Evolutionary conservation across 2,888 invertebrate genomes (phyloP).

Genomic region (Machimus atricapillus): DNA sequence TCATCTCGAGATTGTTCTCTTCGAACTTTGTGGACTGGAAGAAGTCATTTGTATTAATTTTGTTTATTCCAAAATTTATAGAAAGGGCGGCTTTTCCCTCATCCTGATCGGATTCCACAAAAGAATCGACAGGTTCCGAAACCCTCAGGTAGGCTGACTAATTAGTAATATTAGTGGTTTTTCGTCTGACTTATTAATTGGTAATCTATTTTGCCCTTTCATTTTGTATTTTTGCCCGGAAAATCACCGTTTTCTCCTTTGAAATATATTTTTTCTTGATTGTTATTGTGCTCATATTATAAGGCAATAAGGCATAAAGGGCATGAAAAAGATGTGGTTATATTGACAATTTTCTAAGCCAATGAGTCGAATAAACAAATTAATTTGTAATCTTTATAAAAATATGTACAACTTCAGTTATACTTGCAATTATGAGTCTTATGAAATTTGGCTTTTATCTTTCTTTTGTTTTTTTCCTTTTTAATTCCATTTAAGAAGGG

Average conservation of each 20-base stretch:
- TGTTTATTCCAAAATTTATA: background rate
- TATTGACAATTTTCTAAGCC: no score
- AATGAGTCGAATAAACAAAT: no score
- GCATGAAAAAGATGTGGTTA: background rate
- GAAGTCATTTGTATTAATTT: constrained; percentile 47
- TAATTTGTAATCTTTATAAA: no score
- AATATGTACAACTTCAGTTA: no score
- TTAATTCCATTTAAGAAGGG: no score
- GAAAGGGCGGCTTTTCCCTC: background rate
- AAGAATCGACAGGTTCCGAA: background rate
- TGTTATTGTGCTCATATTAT: background rate
- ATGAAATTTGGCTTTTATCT: no score
- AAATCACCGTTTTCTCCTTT: background rate
- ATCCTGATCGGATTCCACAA: background rate
- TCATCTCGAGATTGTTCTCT: constrained; percentile 42
- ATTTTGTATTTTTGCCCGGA: background rate
- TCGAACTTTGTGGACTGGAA: constrained; percentile 41
- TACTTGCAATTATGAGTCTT: no score
- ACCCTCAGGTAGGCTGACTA: background rate
- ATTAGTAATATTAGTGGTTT: background rate
- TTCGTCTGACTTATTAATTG: background rate
- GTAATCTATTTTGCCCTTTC: background rate
- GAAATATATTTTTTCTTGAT: background rate
- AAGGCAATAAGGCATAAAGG: background rate
- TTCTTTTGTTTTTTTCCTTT: no score